Evolutionary conservation across 2,888 invertebrate genomes (phyloP).

Genomic region (Drosophila parthenogenetica): DNA sequence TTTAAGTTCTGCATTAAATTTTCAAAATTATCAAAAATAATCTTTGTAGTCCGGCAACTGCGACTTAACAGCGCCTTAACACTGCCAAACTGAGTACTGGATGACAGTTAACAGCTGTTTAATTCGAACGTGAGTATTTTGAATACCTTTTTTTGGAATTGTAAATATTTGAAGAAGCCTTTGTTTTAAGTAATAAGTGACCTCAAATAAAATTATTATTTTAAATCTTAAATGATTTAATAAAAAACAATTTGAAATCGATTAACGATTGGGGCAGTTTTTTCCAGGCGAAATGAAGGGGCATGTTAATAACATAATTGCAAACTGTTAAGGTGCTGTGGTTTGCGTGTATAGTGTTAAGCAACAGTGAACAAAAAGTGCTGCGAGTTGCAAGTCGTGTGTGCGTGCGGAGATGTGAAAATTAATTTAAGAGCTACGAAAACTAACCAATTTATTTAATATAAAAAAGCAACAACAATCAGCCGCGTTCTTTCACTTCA

Average conservation of each 20-base stretch:
- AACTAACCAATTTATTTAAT: conserved; percentile 65
- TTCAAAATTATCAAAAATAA: no score
- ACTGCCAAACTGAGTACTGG: background rate
- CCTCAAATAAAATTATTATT: background rate
- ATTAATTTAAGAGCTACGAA: conserved; percentile 57
- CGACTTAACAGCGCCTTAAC: no score
- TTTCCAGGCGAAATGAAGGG: conserved; percentile 1
- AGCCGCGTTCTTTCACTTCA: conserved; percentile 29
- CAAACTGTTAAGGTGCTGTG: conserved; percentile 4
- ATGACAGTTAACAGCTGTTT: conserved; percentile 19
- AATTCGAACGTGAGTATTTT: background rate
- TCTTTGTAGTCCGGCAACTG: no score
- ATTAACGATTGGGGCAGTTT: conserved; percentile 7
- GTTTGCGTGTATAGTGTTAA: conserved; percentile 27
- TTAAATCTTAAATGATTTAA: no score
- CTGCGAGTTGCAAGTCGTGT: conserved; percentile 55
- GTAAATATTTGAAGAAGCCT: no score
- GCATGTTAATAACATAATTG: conserved; percentile 11
- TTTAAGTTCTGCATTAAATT: no score
- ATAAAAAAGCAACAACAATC: conserved; percentile 38
- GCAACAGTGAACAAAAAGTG: conserved; percentile 51
- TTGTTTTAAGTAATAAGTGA: no score
- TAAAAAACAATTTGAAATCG: background rate
- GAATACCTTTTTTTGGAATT: no score
- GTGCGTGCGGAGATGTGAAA: conserved; percentile 43